Percentiles rank a stretch among this genome's conserved stretches.
These are phyloP conservation scores for Cistogaster globosa DNA, from an alignment of 2,888 invertebrate genomes.

Conservation along the genomic window DNA sequence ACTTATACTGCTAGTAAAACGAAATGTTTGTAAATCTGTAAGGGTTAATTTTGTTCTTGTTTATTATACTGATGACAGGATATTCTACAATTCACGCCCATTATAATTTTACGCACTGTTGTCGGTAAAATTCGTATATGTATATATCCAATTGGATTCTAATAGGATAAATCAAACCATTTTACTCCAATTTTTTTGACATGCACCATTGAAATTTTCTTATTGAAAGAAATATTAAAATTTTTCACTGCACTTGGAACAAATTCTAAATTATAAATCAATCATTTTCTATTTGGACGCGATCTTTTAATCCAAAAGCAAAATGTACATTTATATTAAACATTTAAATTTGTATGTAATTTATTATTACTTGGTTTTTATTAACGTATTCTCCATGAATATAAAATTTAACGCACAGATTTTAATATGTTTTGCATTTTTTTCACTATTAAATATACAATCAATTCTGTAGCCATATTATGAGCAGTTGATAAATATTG, in stretches of 20 bases:
- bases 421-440: constrained; percentile 54
- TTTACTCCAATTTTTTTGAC: too few species aligned
- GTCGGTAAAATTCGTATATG: constrained; percentile 52
- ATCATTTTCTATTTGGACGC: background rate
- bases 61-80: constrained; percentile 45
- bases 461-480: constrained; percentile 60
- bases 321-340: background rate
- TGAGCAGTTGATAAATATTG: constrained; percentile 33
- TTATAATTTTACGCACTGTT: constrained; percentile 65
- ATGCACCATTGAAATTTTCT: background rate
- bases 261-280: background rate
- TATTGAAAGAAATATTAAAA: background rate
- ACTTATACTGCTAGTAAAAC: constrained; percentile 22
- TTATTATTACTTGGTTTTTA: constrained; percentile 53
- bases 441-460: constrained; percentile 63
- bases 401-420: constrained; percentile 48
- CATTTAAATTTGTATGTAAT: background rate
- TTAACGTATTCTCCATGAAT: constrained; percentile 40
- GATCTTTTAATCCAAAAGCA: background rate
- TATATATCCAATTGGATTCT: constrained; percentile 14
- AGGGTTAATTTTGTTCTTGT: constrained; percentile 56
- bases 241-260: constrained; percentile 10
- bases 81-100: constrained; percentile 65
- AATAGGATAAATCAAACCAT: background rate
- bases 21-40: constrained; percentile 41